Conservation (phyloP, 2,797 vertebrate genomes). For the Adrianichthys oophorus region DNA sequence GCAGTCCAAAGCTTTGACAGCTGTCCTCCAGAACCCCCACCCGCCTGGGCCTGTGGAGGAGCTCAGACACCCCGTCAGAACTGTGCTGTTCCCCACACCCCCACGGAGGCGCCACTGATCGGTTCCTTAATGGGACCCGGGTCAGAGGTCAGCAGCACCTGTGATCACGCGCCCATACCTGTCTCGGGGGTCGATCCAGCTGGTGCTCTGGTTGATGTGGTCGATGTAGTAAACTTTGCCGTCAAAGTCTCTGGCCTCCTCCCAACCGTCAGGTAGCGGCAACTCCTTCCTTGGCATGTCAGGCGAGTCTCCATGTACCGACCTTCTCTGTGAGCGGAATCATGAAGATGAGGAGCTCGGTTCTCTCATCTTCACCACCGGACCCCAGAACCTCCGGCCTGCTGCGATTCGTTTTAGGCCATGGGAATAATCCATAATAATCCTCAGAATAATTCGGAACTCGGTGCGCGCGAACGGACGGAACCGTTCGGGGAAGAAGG, state of each 20-base stretch:
- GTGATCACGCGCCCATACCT: constrained; percentile 77
- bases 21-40: no score
- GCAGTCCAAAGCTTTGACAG: no score
- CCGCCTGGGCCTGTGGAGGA: no score
- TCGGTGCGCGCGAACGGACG: neutral
- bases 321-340: constrained; percentile 62
- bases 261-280: constrained; percentile 96
- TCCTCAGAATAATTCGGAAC: constrained; percentile 33
- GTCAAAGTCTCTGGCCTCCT: constrained; percentile 94
- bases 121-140: no score
- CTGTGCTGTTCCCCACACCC: no score
- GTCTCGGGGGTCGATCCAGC: constrained; percentile 97
- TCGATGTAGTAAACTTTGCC: constrained; percentile 96
- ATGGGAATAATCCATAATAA: constrained; percentile 61
- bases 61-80: no score
- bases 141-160: constrained; percentile 23
- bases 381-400: constrained; percentile 32
- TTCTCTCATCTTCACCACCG: constrained; percentile 41
- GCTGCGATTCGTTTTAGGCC: constrained; percentile 39
- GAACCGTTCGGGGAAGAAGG: neutral
- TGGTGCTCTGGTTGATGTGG: constrained; percentile 89
- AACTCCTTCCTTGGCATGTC: constrained; percentile 95
- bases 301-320: constrained; percentile 83
- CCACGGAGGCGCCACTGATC: no score
- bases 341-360: constrained; percentile 55